Evolutionary conservation across 1,140 invertebrate genomes (phyloP).

Genomic region (Pogonus chalceus): DNA sequence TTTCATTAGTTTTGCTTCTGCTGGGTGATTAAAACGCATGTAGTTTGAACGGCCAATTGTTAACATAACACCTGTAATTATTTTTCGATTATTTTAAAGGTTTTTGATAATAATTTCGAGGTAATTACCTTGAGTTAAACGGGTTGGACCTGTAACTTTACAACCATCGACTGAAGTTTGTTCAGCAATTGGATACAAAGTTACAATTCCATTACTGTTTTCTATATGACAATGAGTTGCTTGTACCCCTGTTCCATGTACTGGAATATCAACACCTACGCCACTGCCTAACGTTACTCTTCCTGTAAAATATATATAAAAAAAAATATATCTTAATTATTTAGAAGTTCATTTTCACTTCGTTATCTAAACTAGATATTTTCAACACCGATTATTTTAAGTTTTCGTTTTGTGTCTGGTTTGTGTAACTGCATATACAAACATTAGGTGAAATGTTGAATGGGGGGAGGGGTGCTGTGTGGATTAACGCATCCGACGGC

Average conservation of each 20-base stretch:
- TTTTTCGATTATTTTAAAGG: constrained; percentile 13
- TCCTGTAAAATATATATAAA: constrained; percentile 45
- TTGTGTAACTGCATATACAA: no score
- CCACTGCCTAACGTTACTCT: constrained; percentile 62
- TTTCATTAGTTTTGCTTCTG: constrained; percentile 75
- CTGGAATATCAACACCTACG: constrained; percentile 62
- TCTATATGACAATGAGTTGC: constrained; percentile 75
- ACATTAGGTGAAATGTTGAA: no score
- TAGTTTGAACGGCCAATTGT: constrained; percentile 80
- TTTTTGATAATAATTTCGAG: not conserved
- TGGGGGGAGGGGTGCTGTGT: no score
- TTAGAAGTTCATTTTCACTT: no score
- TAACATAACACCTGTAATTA: constrained; percentile 65
- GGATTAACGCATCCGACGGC: no score
- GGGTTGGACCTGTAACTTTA: constrained; percentile 48
- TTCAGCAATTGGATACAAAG: constrained; percentile 62
- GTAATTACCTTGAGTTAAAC: constrained; percentile 63
- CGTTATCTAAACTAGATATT: no score
- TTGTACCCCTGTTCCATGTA: constrained; percentile 72
- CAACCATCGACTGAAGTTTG: constrained; percentile 60
- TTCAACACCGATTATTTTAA: no score
- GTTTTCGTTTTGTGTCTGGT: no score
- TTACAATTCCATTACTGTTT: constrained; percentile 69
- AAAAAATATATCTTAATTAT: no score
- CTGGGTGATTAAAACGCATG: constrained; percentile 83